Evolutionary conservation across 1,140 invertebrate genomes (phyloP), one percentile per base, ranked within the genome.

Genomic region (Euschistus heros): DNA sequence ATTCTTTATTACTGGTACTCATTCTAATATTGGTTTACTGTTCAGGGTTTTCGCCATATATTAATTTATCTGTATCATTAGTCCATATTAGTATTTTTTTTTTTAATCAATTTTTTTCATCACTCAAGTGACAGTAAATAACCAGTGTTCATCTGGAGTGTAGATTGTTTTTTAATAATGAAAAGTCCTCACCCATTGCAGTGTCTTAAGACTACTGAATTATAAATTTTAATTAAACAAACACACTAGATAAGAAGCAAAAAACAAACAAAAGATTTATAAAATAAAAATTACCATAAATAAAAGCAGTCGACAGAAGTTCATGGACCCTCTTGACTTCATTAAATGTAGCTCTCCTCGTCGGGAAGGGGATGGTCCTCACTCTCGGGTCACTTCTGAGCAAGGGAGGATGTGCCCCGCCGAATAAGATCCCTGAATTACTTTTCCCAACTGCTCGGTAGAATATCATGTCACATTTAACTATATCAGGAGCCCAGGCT

Each of bases 301-400:
- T 80, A 73, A 86, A 84, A 60, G 90, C 77, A 55, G 82, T 82
- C n/a, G 83, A 79, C 5, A 94, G 73, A 63, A 86, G 77, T 46
- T 83, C 79, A 72, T 89, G 84, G 1, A 91, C 87, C 64, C 89
- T 78, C 73, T 86, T 81, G 0, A 91, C 82, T 79, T 94, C 91
- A 63, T 82, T 87, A 69, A 85, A 89, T 2, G 88, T 92, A 4
- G 92, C 86, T 70, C 89, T 80, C 69, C 85, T 80, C 0, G 91
- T 93, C 1, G 87, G 83, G 75, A 95, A 92, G 7, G 92, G 91
- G 68, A 94, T 81, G 46, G 79, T 81, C 72, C 89, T 76, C 14
- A 94, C 74, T 64, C 87, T 76, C 8, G 71, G 50, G 72, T 92
- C 88, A 52, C 76, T 79, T 73, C 83, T 83, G 67, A 83, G 78